Conservation (phyloP, 2,113 vertebrate species). For the Sceloporus undulatus region DNA sequence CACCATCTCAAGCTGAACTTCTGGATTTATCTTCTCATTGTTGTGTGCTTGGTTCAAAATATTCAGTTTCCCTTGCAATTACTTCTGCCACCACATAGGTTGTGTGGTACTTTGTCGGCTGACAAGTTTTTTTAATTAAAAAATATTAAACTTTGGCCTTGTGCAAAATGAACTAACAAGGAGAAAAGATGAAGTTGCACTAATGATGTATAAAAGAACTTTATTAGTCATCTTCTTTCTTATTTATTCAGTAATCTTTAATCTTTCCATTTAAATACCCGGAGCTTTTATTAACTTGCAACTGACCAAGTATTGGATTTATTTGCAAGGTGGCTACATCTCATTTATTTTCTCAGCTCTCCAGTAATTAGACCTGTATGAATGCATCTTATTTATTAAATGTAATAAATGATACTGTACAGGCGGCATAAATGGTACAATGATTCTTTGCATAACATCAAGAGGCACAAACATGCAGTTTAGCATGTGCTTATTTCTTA, state of each 20-base stretch:
- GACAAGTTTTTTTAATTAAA: background rate
- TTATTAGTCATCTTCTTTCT: constrained; percentile 27
- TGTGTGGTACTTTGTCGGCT: background rate
- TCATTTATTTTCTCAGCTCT: background rate
- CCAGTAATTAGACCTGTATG: constrained; percentile 13
- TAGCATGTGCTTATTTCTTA: constrained; percentile 20
- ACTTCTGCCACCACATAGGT: background rate
- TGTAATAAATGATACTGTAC: constrained; percentile 17
- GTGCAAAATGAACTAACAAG: background rate
- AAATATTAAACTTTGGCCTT: background rate
- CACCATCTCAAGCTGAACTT: background rate
- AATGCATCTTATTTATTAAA: constrained; percentile 41
- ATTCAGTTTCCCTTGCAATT: background rate
- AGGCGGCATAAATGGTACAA: constrained; percentile 11
- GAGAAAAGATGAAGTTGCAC: background rate
- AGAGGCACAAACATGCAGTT: background rate
- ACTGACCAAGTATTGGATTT: constrained; percentile 27
- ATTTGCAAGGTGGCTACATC: constrained; percentile 22
- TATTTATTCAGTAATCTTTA: constrained; percentile 16
- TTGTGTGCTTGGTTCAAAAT: background rate
- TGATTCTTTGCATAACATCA: constrained; percentile 5
- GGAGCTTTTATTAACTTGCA: constrained; percentile 29
- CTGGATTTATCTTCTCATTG: background rate
- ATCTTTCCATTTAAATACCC: constrained; percentile 27
- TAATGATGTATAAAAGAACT: constrained; percentile 28